phyloP scores from a whole-genome alignment of 1,140 invertebrate species.

The Cotesia typhae region DNA sequence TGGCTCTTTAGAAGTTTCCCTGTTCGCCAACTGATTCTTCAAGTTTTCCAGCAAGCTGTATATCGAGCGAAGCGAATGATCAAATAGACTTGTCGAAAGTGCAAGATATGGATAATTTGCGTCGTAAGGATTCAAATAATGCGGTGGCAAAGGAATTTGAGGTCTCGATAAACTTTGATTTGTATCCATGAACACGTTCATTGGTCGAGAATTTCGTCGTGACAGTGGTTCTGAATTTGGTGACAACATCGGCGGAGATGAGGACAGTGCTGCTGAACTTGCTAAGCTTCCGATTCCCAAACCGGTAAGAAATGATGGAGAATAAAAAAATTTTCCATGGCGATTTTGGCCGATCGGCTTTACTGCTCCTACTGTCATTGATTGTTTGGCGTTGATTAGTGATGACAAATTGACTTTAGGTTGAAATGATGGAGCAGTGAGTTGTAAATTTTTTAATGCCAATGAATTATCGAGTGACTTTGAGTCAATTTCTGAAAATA shows the following conservation, averaged over 20 bases:
- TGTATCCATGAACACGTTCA: constrained; percentile 7
- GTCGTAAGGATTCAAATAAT: constrained; percentile 47
- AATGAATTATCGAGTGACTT: too few species aligned
- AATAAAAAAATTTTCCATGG: constrained; percentile 48
- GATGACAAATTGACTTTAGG: too few species aligned
- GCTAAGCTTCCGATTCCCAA: constrained; percentile 47
- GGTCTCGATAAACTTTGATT: background rate
- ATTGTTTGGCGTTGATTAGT: background rate
- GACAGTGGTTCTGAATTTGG: constrained; percentile 26
- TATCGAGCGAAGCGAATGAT: constrained; percentile 27
- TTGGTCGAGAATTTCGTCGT: constrained; percentile 12
- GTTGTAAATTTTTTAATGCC: too few species aligned
- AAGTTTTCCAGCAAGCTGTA: constrained; percentile 26
- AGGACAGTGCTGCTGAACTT: constrained; percentile 33
- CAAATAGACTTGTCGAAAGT: constrained; percentile 18
- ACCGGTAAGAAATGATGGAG: constrained; percentile 54
- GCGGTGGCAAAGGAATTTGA: constrained; percentile 4
- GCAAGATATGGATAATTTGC: constrained; percentile 47
- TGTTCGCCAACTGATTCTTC: constrained; percentile 26
- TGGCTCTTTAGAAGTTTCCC: background rate
- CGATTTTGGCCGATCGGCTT: constrained; percentile 26
- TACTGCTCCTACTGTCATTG: background rate
- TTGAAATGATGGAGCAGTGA: too few species aligned
- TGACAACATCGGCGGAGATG: constrained; percentile 1
- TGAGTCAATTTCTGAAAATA: too few species aligned